A percentile compares a stretch with the other conserved stretches of the same genome.
These are phyloP conservation scores for Pollenia griseotomentosa DNA, from an alignment of 2,888 invertebrate species.

Conservation along the genomic window DNA sequence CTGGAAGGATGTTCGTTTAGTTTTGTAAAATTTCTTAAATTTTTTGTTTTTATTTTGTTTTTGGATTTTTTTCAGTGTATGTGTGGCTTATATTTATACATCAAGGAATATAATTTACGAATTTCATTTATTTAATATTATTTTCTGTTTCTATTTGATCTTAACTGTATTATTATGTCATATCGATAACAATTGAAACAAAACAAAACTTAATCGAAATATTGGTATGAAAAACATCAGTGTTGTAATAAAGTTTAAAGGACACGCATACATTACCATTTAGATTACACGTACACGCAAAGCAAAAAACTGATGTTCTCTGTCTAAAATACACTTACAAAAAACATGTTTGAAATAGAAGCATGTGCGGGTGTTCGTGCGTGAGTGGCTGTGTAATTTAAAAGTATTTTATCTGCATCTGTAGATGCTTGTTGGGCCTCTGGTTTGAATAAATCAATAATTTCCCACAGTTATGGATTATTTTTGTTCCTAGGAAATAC, in stretches of 20 bases:
- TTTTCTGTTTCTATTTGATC: conserved; percentile 5
- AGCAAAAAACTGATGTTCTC: neutral
- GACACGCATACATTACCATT: too few species aligned
- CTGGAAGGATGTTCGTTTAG: too few species aligned
- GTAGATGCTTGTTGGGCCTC: too few species aligned
- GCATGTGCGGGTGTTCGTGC: neutral
- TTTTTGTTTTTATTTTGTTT: too few species aligned
- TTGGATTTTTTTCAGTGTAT: neutral
- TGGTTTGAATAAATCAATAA: neutral
- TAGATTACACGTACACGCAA: too few species aligned
- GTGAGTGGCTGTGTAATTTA: neutral
- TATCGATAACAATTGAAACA: conserved; percentile 14
- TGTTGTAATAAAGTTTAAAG: neutral
- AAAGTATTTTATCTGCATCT: neutral
- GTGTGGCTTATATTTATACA: neutral
- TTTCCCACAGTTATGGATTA: neutral
- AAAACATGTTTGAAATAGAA: neutral
- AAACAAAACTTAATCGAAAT: neutral
- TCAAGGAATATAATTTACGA: neutral
- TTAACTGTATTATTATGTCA: conserved; percentile 20
- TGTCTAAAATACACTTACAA: neutral
- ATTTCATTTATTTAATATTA: conserved; percentile 7
- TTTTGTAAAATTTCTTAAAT: too few species aligned
- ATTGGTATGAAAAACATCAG: neutral
- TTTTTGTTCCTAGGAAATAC: conserved; percentile 8